Conservation (phyloP, 2,797 vertebrate genomes). For the Platalea minor region DNA sequence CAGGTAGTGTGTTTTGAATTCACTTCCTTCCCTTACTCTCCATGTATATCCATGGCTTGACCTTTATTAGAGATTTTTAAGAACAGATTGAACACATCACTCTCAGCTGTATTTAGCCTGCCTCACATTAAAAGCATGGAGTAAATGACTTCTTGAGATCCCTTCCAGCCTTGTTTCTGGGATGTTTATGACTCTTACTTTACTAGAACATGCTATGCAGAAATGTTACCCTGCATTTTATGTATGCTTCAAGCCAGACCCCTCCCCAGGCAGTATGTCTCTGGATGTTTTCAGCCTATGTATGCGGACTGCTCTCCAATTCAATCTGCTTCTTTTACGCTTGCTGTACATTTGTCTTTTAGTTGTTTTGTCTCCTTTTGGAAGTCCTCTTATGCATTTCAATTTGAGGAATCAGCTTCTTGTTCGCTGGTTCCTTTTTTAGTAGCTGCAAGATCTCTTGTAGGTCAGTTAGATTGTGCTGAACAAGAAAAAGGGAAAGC, state of each 20-base stretch:
- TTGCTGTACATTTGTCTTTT: background rate
- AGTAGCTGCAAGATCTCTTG: background rate
- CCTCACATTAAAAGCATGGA: background rate
- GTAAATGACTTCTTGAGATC: background rate
- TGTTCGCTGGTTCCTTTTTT: background rate
- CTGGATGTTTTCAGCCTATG: background rate
- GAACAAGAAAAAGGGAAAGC: background rate
- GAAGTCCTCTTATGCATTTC: background rate
- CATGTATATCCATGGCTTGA: fast-evolving
- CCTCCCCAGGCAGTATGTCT: background rate
- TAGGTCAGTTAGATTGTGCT: background rate
- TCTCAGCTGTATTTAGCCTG: background rate
- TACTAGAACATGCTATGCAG: background rate
- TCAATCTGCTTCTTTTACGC: background rate
- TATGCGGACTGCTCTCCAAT: background rate
- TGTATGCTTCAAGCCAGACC: background rate
- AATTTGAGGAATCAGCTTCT: background rate
- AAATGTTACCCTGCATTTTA: background rate
- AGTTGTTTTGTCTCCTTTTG: background rate
- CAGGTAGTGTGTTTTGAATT: background rate
- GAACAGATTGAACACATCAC: background rate
- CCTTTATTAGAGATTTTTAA: background rate
- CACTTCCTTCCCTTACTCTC: background rate
- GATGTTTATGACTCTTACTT: background rate
- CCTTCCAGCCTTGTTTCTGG: background rate